These are phyloP conservation scores for Circaetus cinerascens DNA, from an alignment of 2,113 vertebrate genomes.

Conservation along the genomic window DNA sequence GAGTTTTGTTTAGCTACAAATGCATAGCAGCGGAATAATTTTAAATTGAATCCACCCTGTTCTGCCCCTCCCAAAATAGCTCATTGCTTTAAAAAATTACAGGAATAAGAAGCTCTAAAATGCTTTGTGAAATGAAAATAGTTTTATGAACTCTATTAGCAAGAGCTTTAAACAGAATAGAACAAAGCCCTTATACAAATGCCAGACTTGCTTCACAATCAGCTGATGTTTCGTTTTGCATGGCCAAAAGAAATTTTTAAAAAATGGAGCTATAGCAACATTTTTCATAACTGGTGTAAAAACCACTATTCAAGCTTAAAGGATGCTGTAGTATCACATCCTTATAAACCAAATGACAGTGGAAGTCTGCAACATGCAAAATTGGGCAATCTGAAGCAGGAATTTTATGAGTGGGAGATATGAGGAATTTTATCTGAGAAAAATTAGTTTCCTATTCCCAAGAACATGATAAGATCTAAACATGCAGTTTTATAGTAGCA, in stretches of 20 bases:
- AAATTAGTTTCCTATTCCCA: background rate
- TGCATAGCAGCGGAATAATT: background rate
- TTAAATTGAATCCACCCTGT: background rate
- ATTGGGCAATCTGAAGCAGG: background rate
- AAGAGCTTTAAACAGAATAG: background rate
- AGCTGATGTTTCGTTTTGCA: background rate
- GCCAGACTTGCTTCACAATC: background rate
- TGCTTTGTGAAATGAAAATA: background rate
- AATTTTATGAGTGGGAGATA: background rate
- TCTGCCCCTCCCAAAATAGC: background rate
- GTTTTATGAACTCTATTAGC: background rate
- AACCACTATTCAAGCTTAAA: background rate
- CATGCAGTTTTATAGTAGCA: background rate
- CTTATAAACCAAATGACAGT: background rate
- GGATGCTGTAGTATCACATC: background rate
- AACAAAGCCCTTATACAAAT: background rate
- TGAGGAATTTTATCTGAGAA: background rate
- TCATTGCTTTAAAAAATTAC: background rate
- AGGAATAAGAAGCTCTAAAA: background rate
- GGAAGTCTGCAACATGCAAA: background rate
- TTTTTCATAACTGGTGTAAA: background rate
- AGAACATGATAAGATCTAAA: background rate
- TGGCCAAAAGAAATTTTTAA: background rate
- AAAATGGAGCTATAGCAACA: background rate
- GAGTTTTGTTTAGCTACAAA: background rate